Conservation (phyloP, 1,140 invertebrate genomes). For the Achatina immaculata region DNA sequence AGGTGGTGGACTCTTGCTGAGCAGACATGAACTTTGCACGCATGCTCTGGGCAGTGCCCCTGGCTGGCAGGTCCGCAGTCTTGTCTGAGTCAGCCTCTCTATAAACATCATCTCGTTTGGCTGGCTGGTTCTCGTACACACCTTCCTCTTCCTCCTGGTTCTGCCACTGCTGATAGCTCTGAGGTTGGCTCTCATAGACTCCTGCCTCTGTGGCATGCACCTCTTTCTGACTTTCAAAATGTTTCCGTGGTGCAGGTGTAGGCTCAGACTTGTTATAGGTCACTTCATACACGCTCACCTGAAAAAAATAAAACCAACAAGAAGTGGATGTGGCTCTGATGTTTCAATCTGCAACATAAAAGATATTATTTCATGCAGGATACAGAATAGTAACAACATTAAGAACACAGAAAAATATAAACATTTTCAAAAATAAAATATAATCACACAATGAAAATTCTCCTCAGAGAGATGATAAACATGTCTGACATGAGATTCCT, state of each 20-base stretch:
- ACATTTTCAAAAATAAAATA: neutral
- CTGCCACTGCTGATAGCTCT: slow-evolving; percentile 48
- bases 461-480: no score
- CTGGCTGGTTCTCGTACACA: slow-evolving; percentile 62
- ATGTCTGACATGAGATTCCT: no score
- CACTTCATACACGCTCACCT: neutral
- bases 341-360: neutral
- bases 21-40: slow-evolving; percentile 51
- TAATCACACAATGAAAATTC: no score
- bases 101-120: slow-evolving; percentile 52
- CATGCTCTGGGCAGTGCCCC: slow-evolving; percentile 58
- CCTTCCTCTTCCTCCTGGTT: slow-evolving; percentile 59
- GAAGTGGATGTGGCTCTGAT: no score
- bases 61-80: slow-evolving; percentile 54
- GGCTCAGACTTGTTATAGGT: slow-evolving; percentile 25
- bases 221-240: neutral
- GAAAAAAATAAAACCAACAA: neutral
- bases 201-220: slow-evolving; percentile 1
- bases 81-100: slow-evolving; percentile 53
- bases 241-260: neutral
- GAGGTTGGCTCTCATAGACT: slow-evolving; percentile 39
- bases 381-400: no score
- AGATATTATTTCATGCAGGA: no score
- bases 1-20: neutral
- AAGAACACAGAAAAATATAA: neutral